phyloP scores from a whole-genome alignment of 2,888 invertebrate species.

The Hirtodrosophila duncani region DNA sequence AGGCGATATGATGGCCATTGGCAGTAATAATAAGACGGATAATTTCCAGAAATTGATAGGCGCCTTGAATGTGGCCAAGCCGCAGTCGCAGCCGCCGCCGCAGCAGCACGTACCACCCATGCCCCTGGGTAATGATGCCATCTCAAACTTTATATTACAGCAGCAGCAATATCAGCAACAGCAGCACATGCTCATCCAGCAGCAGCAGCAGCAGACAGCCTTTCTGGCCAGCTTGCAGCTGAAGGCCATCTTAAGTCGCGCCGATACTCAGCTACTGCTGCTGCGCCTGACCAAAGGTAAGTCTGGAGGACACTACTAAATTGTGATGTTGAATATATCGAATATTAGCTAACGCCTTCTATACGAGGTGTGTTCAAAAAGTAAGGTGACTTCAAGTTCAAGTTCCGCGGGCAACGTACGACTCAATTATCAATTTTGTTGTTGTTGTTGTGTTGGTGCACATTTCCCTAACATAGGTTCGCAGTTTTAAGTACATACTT shows the following conservation, averaged over 20 bases:
- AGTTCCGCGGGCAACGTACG: too few species aligned
- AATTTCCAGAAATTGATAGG: constrained; percentile 74
- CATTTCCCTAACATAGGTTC: too few species aligned
- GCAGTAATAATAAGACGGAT: constrained; percentile 55
- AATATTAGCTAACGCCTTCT: too few species aligned
- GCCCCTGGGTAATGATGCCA: constrained; percentile 61
- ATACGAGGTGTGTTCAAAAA: too few species aligned
- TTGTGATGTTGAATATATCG: too few species aligned
- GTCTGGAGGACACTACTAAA: too few species aligned
- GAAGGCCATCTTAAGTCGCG: constrained; percentile 72
- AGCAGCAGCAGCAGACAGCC: constrained; percentile 75
- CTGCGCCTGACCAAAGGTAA: constrained; percentile 74
- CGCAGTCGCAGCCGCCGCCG: constrained; percentile 21
- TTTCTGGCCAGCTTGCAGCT: constrained; percentile 74
- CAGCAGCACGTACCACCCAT: constrained; percentile 28
- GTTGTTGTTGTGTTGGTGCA: too few species aligned
- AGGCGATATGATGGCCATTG: constrained; percentile 18
- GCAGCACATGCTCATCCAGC: constrained; percentile 66
- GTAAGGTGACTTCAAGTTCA: too few species aligned
- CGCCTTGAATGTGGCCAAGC: constrained; percentile 43
- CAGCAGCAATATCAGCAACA: constrained; percentile 74
- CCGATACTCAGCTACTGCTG: constrained; percentile 73
- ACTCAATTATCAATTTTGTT: too few species aligned
- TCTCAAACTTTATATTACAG: constrained; percentile 73
- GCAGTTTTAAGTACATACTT: too few species aligned